Evolutionary conservation across 2,113 vertebrate species (phyloP).

Genomic region (Xiphias gladius): DNA sequence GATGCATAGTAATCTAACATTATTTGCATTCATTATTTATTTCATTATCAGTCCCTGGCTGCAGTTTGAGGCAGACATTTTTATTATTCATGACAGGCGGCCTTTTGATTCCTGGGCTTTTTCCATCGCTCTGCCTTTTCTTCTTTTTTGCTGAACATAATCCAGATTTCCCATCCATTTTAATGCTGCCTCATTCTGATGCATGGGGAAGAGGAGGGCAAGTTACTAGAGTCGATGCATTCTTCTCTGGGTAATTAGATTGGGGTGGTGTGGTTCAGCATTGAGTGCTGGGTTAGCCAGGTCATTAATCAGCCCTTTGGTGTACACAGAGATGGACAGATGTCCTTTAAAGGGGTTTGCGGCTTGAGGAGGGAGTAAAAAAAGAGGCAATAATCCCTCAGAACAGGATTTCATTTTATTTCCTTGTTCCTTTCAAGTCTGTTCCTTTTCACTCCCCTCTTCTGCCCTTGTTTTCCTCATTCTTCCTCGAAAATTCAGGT

Average conservation of each 20-base stretch:
- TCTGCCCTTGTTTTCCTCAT: background rate
- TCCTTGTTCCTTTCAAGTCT: constrained; percentile 16
- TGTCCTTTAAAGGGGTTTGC: constrained; percentile 65
- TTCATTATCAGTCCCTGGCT: constrained; percentile 74
- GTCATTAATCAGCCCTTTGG: constrained; percentile 74
- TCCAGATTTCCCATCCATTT: constrained; percentile 77
- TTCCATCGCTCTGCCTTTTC: constrained; percentile 52
- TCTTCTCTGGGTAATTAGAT: constrained; percentile 74
- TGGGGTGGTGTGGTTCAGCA: constrained; percentile 57
- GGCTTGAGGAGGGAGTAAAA: constrained; percentile 48
- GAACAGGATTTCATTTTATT: constrained; percentile 37
- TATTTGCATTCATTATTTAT: constrained; percentile 85
- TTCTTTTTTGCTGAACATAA: constrained; percentile 55
- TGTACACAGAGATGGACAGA: constrained; percentile 67
- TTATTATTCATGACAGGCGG: constrained; percentile 77
- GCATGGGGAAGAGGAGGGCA: constrained; percentile 45
- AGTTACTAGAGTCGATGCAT: constrained; percentile 56
- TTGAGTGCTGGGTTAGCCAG: constrained; percentile 64
- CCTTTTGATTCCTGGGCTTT: constrained; percentile 69
- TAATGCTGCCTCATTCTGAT: constrained; percentile 69
- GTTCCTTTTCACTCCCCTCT: background rate
- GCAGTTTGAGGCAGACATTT: constrained; percentile 66
- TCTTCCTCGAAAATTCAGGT: constrained; percentile 38
- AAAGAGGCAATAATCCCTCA: constrained; percentile 42
- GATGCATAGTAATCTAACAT: constrained; percentile 80